Evolutionary conservation across 1,140 invertebrate species (phyloP), one percentile per base, ranked within the genome.

Genomic region (Mya arenaria): DNA sequence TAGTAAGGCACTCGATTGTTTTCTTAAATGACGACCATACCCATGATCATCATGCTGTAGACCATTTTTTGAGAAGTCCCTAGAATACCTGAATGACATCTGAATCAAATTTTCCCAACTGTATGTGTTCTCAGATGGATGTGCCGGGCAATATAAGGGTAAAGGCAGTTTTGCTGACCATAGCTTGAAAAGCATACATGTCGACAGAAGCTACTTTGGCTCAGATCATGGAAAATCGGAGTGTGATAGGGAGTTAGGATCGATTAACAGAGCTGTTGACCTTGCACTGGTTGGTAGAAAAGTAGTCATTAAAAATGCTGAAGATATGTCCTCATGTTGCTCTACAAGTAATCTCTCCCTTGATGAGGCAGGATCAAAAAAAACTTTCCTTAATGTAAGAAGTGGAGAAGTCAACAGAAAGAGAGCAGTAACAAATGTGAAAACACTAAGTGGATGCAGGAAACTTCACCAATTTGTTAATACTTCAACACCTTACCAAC

Each of bases 31-130:
- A 82, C 62, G 79, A 82, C 58, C 48, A 63, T 8, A 10, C 32
- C 8, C 79, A 82, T 74, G 79, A 82, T 41, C 60, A 82, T 37
- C 48, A 82, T 52, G 69, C 69, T 1, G 79, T 82, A 28, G 36
- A 82, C 28, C 56, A 62, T 65, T 82, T 82, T 30, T 63, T 58
- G 32, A 32, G 23, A 39, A 17, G 13, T 48, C 19, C 62, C 37
- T 25, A n/a, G 62, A 63, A 63, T 52, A n/a, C 68, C 55, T 48
- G 68, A 34, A 37, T 34, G 15, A 79, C 28, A 34, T 34, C 37
- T 25, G 37, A 63, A 63, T 25, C 62, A 63, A 63, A 34, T 63
- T 34, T 63, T 63, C 37, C 62, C 30, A 79, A 58, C 39, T 69
- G 39, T 30, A 60, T 32, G 23, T 77, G 25, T 68, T 69, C 32